These are phyloP conservation scores for Heteromormyrus szaboi DNA, from an alignment of 2,797 vertebrate genomes.

Conservation along the genomic window DNA sequence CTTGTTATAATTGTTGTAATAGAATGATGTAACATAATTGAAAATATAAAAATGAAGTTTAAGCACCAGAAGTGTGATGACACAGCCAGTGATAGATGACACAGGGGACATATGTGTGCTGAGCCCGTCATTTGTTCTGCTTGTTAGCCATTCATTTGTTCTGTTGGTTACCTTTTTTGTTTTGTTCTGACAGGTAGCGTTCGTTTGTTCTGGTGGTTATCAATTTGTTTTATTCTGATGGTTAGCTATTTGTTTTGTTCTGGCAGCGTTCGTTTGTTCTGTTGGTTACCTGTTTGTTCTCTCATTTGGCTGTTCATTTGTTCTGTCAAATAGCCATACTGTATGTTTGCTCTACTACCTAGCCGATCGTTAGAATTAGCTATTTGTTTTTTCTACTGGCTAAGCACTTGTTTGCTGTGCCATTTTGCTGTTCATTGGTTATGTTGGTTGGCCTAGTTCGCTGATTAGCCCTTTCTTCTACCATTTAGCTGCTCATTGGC, in stretches of 20 bases:
- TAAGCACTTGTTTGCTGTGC: neutral
- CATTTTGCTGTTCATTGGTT: neutral
- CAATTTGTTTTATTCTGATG: neutral
- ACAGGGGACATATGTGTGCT: neutral
- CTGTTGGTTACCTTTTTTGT: neutral
- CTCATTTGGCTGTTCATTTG: neutral
- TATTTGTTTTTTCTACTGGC: neutral
- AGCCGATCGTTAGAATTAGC: neutral
- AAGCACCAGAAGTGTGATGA: neutral
- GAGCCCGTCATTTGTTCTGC: neutral
- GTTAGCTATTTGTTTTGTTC: neutral
- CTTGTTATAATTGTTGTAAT: neutral
- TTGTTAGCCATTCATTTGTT: neutral
- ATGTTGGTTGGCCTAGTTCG: neutral
- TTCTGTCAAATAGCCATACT: neutral
- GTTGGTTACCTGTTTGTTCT: neutral
- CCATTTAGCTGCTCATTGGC: neutral
- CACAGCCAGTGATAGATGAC: neutral
- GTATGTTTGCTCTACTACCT: too few relatives aligned
- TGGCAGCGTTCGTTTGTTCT: neutral
- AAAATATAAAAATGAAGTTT: neutral
- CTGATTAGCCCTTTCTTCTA: neutral
- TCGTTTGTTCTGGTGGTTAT: neutral
- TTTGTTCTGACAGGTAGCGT: neutral
- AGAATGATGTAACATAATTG: neutral